Base-by-base conservation (phyloP, 2,113 vertebrate species). In the Phaethornis superciliosus region DNA sequence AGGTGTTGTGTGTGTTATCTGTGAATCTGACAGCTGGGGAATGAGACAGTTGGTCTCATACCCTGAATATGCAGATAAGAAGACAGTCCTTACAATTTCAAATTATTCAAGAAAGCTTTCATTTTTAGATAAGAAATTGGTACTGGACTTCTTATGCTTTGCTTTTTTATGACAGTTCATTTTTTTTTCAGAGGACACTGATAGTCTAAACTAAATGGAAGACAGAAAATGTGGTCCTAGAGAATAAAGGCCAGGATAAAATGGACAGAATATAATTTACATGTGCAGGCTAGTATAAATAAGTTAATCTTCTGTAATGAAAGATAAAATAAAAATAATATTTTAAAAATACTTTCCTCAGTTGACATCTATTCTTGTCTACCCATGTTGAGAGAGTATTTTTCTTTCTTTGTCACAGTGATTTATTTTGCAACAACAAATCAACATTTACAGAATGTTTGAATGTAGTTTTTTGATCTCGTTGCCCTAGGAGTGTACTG, bases 401-500 rank as follows among this genome's bases (percentile, higher is more conserved):
- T 72, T 82, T 76, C 47, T 64, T 40, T 42, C 32, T 74, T 79
- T 67, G 15, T 54, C 18, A 46, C 10, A 37, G 35, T 40, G 18
- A 40, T 74, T 70, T 69, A 22, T 86, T 95, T 78, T 89, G 47
- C 12, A 78, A 40, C 11, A 55, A 4, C 54, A 59, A 78, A 17
- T 23, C 81, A 78, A 84, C 74, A 71, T 55, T 62, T 67, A 8
- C 22, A 68, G 44, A 37, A 47, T 7, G 5, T 81, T 78, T 81
- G 28, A 65, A 55, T 62, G 7, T 2, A 46, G 19, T 28, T 88
- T 86, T 86, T 93, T 32, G 55, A 70, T 15, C 47, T 84, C 26
- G 27, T 65, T 87, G 52, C 20, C 13, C 28, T 54, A 47, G 37
- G 10, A 75, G 2, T 0, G 0, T 71, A 12, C 11, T 59, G 32